A percentile compares a stretch with the other conserved stretches of the same genome.
These are phyloP conservation scores for Paradisaea rubra DNA, from an alignment of 2,113 vertebrate species.

Conservation along the genomic window DNA sequence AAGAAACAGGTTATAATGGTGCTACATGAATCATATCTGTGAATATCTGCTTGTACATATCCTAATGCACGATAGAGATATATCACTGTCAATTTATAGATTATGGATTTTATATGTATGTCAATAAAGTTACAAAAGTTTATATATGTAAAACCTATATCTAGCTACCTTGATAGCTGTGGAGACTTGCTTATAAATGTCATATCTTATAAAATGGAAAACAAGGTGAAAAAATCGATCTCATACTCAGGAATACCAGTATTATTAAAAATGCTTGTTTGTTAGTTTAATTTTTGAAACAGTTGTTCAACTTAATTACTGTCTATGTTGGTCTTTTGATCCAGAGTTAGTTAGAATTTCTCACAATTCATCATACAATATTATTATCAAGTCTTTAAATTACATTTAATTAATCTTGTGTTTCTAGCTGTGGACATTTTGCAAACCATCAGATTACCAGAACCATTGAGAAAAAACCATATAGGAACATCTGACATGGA, in stretches of 20 bases:
- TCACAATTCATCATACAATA: neutral
- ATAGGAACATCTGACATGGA: neutral
- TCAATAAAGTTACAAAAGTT: neutral
- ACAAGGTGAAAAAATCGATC: neutral
- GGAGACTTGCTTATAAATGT: neutral
- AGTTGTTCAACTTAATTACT: constrained; percentile 3
- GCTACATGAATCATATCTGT: neutral
- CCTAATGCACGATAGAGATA: neutral
- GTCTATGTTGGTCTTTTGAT: neutral
- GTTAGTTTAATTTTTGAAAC: neutral
- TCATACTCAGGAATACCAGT: neutral
- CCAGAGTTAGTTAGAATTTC: neutral
- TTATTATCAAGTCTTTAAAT: neutral
- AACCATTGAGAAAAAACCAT: neutral
- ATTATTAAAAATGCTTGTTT: neutral
- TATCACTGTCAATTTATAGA: neutral
- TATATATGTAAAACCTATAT: neutral
- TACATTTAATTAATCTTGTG: neutral
- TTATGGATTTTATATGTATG: neutral
- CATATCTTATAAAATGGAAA: neutral
- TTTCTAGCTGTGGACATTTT: neutral
- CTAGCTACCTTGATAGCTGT: neutral
- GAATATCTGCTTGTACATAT: neutral
- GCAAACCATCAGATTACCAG: neutral
- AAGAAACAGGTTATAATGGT: neutral